These are phyloP conservation scores for Tilapia sparmanii DNA, from an alignment of 2,113 vertebrate genomes.

Conservation along the genomic window DNA sequence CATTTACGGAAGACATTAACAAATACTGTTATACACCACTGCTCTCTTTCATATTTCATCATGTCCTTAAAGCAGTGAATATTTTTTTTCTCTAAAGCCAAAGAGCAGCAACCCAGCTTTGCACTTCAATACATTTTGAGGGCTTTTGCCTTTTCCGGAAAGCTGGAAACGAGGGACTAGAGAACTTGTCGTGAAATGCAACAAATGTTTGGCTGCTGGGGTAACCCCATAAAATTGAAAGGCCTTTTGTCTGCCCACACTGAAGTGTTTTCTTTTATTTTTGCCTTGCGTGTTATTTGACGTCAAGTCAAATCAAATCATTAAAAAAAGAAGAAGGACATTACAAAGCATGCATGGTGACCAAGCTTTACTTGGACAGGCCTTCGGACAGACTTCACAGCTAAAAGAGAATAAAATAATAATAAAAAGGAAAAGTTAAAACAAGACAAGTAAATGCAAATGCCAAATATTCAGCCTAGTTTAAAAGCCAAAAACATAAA, in stretches of 20 bases:
- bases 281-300: neutral
- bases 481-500: neutral
- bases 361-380: neutral
- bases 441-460: neutral
- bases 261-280: neutral
- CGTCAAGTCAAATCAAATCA: neutral
- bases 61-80: neutral
- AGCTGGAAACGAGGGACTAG: neutral
- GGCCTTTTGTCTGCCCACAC: neutral
- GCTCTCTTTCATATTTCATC: neutral
- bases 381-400: neutral
- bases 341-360: neutral
- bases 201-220: neutral
- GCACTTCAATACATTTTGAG: neutral
- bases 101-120: neutral
- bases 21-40: neutral
- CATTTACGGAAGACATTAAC: accelerated
- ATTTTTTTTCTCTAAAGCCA: neutral
- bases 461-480: neutral
- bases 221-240: neutral
- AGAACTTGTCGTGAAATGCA: neutral
- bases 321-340: neutral
- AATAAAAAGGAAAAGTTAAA: neutral
- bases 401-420: neutral
- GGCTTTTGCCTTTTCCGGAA: neutral